These are phyloP conservation scores for Kryptopterus vitreolus DNA, from an alignment of 2,797 vertebrate genomes.

Conservation along the genomic window DNA sequence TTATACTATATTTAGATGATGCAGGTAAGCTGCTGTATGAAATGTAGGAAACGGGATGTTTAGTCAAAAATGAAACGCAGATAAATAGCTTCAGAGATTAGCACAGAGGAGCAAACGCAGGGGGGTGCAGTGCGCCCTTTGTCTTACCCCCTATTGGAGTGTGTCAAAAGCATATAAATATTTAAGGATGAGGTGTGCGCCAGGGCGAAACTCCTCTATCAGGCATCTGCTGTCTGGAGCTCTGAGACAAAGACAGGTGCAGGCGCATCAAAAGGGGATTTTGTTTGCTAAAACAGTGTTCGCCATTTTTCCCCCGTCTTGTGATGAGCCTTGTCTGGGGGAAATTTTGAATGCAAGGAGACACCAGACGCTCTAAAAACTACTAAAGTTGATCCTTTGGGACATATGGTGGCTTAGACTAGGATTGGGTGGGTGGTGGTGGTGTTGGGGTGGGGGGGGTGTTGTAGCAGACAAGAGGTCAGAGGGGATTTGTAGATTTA, in stretches of 20 bases:
- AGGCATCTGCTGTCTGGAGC: slow-evolving; percentile 88
- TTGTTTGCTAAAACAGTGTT: slow-evolving; percentile 95
- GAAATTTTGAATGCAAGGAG: slow-evolving; percentile 80
- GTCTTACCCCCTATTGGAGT: slow-evolving; percentile 84
- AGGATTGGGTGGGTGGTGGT: slow-evolving; percentile 4
- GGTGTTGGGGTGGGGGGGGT: background rate
- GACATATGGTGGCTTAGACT: slow-evolving; percentile 75
- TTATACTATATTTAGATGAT: slow-evolving; percentile 9
- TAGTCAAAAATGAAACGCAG: slow-evolving; percentile 41
- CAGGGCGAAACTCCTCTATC: slow-evolving; percentile 80
- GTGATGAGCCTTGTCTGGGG: slow-evolving; percentile 75
- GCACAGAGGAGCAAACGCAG: slow-evolving; percentile 61
- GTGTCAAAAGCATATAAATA: slow-evolving; percentile 98
- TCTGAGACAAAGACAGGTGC: slow-evolving; percentile 95
- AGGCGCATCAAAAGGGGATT: slow-evolving; percentile 90
- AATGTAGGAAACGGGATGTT: background rate
- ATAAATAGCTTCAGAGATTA: slow-evolving; percentile 66
- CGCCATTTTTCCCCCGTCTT: slow-evolving; percentile 73
- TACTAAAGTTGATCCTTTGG: slow-evolving; percentile 76
- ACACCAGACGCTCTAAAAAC: slow-evolving; percentile 75
- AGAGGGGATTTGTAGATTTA: slow-evolving; percentile 65
- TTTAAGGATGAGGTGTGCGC: slow-evolving; percentile 95
- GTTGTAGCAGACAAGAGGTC: slow-evolving; percentile 30
- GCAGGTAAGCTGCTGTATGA: background rate
- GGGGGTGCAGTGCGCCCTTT: slow-evolving; percentile 81